These are phyloP conservation scores for Potamilus streckersoni DNA, from an alignment of 1,140 invertebrate species.

Conservation along the genomic window DNA sequence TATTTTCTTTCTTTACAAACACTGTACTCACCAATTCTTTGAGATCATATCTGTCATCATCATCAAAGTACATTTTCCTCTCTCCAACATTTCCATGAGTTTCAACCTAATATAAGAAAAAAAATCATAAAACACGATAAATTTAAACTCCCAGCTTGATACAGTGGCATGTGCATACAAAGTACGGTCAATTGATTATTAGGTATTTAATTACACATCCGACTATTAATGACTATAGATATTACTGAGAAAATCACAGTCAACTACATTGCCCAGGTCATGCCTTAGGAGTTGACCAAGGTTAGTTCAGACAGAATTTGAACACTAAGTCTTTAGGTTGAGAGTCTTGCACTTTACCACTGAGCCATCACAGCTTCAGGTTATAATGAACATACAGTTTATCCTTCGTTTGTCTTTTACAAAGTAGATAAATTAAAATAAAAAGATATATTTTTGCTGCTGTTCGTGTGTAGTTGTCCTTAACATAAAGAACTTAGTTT, in stretches of 20 bases:
- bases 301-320: no score
- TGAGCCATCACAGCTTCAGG: no score
- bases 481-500: no score
- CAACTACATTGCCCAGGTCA: not conserved
- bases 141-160: not conserved
- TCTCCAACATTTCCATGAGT: slow-evolving; percentile 80
- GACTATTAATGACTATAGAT: not conserved
- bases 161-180: not conserved
- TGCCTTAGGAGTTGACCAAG: no score
- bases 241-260: slow-evolving; percentile 3
- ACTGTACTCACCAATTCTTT: slow-evolving; percentile 81
- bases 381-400: no score
- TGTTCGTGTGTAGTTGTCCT: no score
- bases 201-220: not conserved
- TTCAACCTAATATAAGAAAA: slow-evolving; percentile 65
- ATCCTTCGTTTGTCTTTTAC: no score
- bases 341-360: no score
- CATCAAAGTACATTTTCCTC: slow-evolving; percentile 86
- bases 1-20: no score
- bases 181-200: not conserved
- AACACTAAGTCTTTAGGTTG: no score
- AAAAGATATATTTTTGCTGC: no score
- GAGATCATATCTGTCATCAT: slow-evolving; percentile 90
- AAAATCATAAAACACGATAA: not conserved
- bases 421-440: no score